Conservation (phyloP, 2,113 vertebrate species). For the Alethe castanea region DNA sequence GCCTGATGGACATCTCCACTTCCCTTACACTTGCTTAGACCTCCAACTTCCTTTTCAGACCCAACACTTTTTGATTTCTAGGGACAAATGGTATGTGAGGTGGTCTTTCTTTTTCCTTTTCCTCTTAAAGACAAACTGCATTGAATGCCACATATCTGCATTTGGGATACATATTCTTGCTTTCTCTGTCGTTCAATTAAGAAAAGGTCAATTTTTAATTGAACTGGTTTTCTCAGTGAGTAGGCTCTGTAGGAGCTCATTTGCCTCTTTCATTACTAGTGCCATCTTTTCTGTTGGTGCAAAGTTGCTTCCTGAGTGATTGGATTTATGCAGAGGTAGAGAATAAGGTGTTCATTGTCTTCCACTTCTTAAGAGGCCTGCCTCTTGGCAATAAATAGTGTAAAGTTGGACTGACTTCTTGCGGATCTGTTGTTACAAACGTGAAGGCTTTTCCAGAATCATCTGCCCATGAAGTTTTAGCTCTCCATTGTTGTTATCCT, state of each 20-base stretch:
- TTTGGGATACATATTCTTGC: not conserved
- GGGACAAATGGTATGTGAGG: not conserved
- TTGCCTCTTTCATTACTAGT: not conserved
- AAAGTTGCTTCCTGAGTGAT: not conserved
- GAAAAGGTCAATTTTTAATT: not conserved
- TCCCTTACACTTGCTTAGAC: not conserved
- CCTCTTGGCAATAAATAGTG: not conserved
- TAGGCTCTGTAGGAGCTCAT: not conserved
- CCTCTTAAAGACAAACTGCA: not conserved
- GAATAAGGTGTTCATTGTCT: not conserved
- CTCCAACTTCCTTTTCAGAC: not conserved
- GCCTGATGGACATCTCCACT: not conserved
- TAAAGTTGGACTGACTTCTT: not conserved
- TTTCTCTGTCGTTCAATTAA: not conserved
- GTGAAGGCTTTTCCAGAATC: not conserved
- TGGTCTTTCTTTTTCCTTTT: not conserved
- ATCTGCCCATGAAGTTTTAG: not conserved
- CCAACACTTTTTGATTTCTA: not conserved
- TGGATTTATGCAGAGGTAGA: not conserved
- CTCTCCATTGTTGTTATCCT: not conserved
- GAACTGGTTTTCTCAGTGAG: not conserved
- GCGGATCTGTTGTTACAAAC: not conserved
- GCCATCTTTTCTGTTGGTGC: not conserved
- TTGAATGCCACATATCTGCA: not conserved
- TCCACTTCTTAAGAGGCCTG: not conserved